Evolutionary conservation across 2,888 invertebrate species (phyloP).

Genomic region (Apoderus coryli): DNA sequence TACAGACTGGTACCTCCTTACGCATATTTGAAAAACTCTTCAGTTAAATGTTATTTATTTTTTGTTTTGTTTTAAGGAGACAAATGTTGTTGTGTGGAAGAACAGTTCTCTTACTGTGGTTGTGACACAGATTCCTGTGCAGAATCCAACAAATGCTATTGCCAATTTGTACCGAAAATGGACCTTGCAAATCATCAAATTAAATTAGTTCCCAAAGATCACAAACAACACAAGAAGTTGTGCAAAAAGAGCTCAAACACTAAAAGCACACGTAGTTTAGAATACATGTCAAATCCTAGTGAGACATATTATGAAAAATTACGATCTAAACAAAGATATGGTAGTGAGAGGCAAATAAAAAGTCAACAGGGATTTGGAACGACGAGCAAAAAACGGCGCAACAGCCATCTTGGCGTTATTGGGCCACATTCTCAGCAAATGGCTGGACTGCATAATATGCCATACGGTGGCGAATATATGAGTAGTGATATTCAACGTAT

Average conservation of each 20-base stretch:
- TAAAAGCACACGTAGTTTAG: constrained; percentile 34
- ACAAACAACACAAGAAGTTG: constrained; percentile 25
- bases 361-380: constrained; percentile 12
- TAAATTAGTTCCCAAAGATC: constrained; percentile 9
- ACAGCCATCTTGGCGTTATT: constrained; percentile 14
- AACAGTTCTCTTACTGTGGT: constrained; percentile 47
- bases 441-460: no score
- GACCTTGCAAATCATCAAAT: constrained; percentile 1
- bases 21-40: no score
- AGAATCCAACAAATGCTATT: constrained; percentile 80
- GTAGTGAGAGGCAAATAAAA: constrained; percentile 14
- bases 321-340: constrained; percentile 19
- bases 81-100: constrained; percentile 47
- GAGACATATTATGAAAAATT: constrained; percentile 38
- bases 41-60: no score
- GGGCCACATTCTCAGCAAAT: no score
- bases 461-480: no score
- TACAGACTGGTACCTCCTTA: no score
- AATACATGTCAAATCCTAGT: constrained; percentile 38
- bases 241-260: constrained; percentile 31
- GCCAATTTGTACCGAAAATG: constrained; percentile 31
- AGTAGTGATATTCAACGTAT: no score
- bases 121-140: constrained; percentile 79
- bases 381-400: constrained; percentile 11
- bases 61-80: constrained; percentile 28